Base-by-base conservation (phyloP, 2,888 invertebrate genomes). In the Homarus gammarus region DNA sequence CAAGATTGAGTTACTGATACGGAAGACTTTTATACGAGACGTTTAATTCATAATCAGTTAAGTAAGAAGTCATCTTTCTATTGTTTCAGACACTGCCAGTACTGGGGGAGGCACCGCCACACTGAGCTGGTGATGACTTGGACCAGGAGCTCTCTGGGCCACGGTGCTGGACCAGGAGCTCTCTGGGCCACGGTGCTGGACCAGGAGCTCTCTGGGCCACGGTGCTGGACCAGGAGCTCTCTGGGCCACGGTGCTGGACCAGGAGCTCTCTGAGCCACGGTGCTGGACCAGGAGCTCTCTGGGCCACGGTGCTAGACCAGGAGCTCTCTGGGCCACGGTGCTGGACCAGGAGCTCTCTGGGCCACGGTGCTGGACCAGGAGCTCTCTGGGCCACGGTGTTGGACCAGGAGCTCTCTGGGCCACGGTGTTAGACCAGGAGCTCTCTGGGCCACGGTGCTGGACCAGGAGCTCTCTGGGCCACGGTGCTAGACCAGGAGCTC, bases 41-140 rank as follows among this genome's bases (percentile, higher is more conserved):
- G n/a, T n/a, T n/a, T n/a, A n/a, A n/a, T n/a, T n/a, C n/a, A n/a
- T n/a, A n/a, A n/a, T n/a, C n/a, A n/a, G n/a, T n/a, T n/a, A n/a
- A n/a, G n/a, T n/a, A n/a, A n/a, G n/a, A n/a, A n/a, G n/a, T n/a
- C n/a, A n/a, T n/a, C n/a, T n/a, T n/a, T n/a, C n/a, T n/a, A n/a
- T 68, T 38, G 38, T 73, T 64, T 12, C 88, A 88, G 88, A 88
- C 88, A 36, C 83, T 88, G 44, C 88, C 88, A 36, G 88, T 88
- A 40, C 68, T 88, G 77, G 88, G 88, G 12, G 88, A 88, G 68
- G 88, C 88, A 49, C 88, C 88, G 44, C 88, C 88, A 6, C 88
- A 88, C 88, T 88, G 88, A 88, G 64, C 44, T 78, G 44, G 2
- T 27, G 72, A 40, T 40, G 22, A 40, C 27, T 22, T 81, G 56